These are phyloP conservation scores for Hydrolagus affinis DNA, from an alignment of 2,113 vertebrate genomes.

Conservation along the genomic window DNA sequence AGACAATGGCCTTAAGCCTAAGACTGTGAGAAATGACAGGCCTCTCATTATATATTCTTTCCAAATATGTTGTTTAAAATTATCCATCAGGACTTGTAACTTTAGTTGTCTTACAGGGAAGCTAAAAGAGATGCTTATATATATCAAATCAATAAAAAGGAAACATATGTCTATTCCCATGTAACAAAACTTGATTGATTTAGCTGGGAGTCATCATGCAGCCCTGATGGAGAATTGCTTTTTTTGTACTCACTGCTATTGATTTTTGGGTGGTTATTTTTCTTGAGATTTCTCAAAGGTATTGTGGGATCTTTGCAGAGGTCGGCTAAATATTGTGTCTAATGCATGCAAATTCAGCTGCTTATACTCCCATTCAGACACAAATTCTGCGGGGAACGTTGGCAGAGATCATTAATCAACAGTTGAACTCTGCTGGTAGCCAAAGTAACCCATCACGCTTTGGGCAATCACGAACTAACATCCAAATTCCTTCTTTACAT, in stretches of 20 bases:
- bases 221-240: not conserved
- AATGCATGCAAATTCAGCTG: conserved; percentile 14
- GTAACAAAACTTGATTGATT: conserved; percentile 5
- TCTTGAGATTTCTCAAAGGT: not conserved
- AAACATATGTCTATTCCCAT: not conserved
- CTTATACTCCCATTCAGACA: not conserved
- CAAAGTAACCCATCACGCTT: not conserved
- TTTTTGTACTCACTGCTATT: conserved; percentile 18
- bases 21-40: no score
- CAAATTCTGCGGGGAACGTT: not conserved
- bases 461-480: not conserved
- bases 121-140: not conserved
- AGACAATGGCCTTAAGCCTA: no score
- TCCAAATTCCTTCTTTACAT: not conserved
- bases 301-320: not conserved
- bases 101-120: no score
- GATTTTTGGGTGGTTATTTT: conserved; percentile 15
- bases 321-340: not conserved
- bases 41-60: no score
- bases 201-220: not conserved
- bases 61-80: no score
- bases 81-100: no score
- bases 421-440: not conserved
- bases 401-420: conserved; percentile 7
- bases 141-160: not conserved